Base-by-base conservation (phyloP, 2,888 invertebrate species). In the Apotomis turbidana region DNA sequence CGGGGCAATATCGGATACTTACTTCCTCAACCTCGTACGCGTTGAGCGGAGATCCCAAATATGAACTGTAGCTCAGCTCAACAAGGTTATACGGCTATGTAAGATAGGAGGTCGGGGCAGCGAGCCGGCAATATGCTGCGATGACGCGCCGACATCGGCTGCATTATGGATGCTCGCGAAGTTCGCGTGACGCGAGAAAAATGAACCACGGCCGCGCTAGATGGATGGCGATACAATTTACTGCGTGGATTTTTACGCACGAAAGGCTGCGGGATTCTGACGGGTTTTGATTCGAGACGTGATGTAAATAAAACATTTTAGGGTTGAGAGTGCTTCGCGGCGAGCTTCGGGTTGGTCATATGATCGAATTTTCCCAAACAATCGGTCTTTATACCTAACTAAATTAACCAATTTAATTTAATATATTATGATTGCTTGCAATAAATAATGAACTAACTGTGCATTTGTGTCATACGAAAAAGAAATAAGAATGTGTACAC, bases 121-220 rank as follows among this genome's bases (percentile, higher is more conserved):
- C 68, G 76, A 72, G 77, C 81, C 79, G 27, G 87, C 87, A 89
- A 90, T 91, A 90, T 91, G 91, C 85, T 83, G 88, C 87, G 93
- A 89, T 90, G 93, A 93, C 91, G 91, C 87, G 93, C 87, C 90
- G 91, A 93, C 92, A 86, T 82, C 81, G 86, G 86, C 82, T 93
- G 89, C 90, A 92, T 93, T 93, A 93, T 93, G 91, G 86, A 93
- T 93, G 91, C 84, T 80, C 82, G 85, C 82, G 81, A 90, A 91
- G 86, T 90, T 90, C 85, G 5, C 86, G 85, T 88, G 93, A 93
- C 93, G 91, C 88, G 91, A 89, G 93, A 93, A 93, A 93, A 93
- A 93, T 93, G 93, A 93, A 90, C 90, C 89, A 81, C 84, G 82
- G 84, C 84, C 82, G 82, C 82, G 80, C 80, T 80, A 83, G 87